These are phyloP conservation scores for human DNA, from an alignment of 2,113 vertebrate genomes.

Conservation along the genomic window GRCh38 chrX:124435501-124436000, in stretches of 20 bases:
- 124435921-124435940: constrained; percentile 42
- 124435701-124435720: constrained; percentile 62
- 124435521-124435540: constrained; percentile 40
- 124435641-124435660: constrained; percentile 63
- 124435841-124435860: constrained; percentile 58
- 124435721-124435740: constrained; percentile 56
- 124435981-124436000: constrained; percentile 19
- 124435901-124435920: constrained; percentile 41
- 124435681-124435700: constrained; percentile 68
- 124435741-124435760: constrained; percentile 52
- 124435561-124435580: constrained; percentile 21
- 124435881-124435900: not conserved
- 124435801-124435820: constrained; percentile 37
- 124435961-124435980: constrained; percentile 7
- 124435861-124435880: constrained; percentile 52
- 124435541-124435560: not conserved
- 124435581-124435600: constrained; percentile 66
- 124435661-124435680: constrained; percentile 68
- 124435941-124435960: constrained; percentile 31
- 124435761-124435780: constrained; percentile 54
- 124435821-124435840: constrained; percentile 60
- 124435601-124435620: constrained; percentile 48
- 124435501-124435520: constrained; percentile 48
- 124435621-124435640: constrained; percentile 59
- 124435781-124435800: constrained; percentile 55